Base-by-base conservation (phyloP, 1,140 invertebrate genomes). In the Drosophila aff. region DNA sequence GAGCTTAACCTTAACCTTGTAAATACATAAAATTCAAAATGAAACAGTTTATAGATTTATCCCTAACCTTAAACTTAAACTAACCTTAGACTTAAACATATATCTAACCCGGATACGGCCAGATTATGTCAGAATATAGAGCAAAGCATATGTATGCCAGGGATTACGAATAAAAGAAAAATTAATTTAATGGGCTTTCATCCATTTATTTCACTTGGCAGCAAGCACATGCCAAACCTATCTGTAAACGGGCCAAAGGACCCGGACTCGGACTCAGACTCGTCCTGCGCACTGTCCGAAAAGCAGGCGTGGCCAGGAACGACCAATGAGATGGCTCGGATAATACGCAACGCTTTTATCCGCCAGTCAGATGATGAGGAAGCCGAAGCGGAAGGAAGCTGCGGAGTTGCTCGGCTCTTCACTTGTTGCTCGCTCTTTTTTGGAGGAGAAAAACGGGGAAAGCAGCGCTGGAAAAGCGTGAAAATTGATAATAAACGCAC, bases 401-500 rank as follows among this genome's bases (percentile, higher is more conserved):
- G 85, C 9, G 43, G 15, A 40, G 21, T 41, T 13, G 52, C 41
- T 79, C 65, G 62, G 63, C 65, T 64, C 28, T 49, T 11, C 31
- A 89, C 84, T 89, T 89, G 84, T 89, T 89, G 84, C 77, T 75
- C 53, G 43, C 16, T 41, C 18, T 38, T 28, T 28, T 18, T 10
- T 21, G n/a, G 11, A 15, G 40, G 13, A 31, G 16, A 38, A 36
- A 52, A 52, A 7, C 6, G 21, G 31, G 36, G 44, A 28, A 15
- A 53, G n/a, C 26, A 28, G 23, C 31, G 23, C 16, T 44, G 55
- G 36, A 67, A 65, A 61, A 67, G 80, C 69, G 73, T 83, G 76
- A 75, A 83, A 89, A 87, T 81, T 89, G 76, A 86, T 87, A 82
- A 86, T 86, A 79, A 86, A 86, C 82, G 76, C 68, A 83, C 72